Percentiles rank a stretch among this genome's conserved stretches.
These are phyloP conservation scores for Chaenocephalus aceratus DNA, from an alignment of 2,113 vertebrate genomes.

Conservation along the genomic window DNA sequence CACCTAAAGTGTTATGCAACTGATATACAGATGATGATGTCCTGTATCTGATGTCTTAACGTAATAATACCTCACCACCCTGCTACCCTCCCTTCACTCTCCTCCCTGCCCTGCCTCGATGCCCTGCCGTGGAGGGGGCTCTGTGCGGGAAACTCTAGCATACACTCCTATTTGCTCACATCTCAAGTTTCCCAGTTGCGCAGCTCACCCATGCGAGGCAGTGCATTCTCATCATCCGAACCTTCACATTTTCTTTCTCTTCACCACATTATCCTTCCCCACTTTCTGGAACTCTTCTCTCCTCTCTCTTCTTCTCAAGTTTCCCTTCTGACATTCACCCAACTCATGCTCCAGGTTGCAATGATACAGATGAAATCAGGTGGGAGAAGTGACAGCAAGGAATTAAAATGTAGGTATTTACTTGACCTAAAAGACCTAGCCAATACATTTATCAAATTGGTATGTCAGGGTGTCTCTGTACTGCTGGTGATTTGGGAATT, in stretches of 20 bases:
- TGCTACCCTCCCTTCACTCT: slow-evolving; percentile 39
- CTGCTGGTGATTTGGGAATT: slow-evolving; percentile 50
- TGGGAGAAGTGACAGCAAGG: slow-evolving; percentile 36
- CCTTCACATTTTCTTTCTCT: slow-evolving; percentile 75
- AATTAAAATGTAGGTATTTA: slow-evolving; percentile 45
- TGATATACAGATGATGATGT: slow-evolving; percentile 72
- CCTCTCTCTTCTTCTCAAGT: slow-evolving; percentile 47
- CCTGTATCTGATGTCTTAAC: slow-evolving; percentile 79
- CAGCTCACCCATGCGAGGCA: slow-evolving; percentile 62
- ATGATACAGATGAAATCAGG: slow-evolving; percentile 35
- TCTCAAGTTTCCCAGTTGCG: slow-evolving; percentile 83
- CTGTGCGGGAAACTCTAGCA: slow-evolving; percentile 84
- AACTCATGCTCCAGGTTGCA: slow-evolving; percentile 35
- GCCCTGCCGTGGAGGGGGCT: slow-evolving; percentile 68
- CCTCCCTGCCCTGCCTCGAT: slow-evolving; percentile 18
- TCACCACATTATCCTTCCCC: slow-evolving; percentile 16
- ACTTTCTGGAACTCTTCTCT: slow-evolving; percentile 53
- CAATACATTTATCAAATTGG: slow-evolving; percentile 25
- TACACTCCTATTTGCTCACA: slow-evolving; percentile 76
- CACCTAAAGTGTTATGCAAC: slow-evolving; percentile 71
- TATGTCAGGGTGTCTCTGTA: slow-evolving; percentile 37
- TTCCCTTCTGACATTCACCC: slow-evolving; percentile 40
- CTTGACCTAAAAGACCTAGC: slow-evolving; percentile 32
- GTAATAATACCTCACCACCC: slow-evolving; percentile 72
- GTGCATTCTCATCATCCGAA: slow-evolving; percentile 79